phyloP scores from a whole-genome alignment of 2,113 vertebrate genomes.

The Oreotrochilus melanogaster region DNA sequence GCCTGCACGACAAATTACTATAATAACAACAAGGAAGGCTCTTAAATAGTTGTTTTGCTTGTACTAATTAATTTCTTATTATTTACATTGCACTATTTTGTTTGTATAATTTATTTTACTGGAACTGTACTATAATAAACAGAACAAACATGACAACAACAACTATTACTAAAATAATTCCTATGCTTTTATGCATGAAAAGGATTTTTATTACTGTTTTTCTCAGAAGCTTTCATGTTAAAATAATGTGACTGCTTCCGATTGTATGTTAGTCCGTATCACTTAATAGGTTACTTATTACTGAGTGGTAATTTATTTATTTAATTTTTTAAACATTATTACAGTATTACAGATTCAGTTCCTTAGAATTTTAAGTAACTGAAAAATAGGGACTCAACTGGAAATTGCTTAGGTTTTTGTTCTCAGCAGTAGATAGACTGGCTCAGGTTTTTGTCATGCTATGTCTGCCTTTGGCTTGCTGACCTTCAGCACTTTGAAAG shows the following conservation, averaged over 20 bases:
- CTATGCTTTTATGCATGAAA: background rate
- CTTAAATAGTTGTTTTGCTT: background rate
- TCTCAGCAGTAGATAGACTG: background rate
- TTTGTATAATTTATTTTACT: background rate
- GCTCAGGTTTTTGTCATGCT: background rate
- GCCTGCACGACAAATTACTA: background rate
- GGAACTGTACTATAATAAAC: background rate
- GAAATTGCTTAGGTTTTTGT: background rate
- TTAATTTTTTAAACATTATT: too few relatives aligned
- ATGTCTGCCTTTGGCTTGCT: background rate
- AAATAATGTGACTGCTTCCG: background rate
- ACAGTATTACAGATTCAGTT: background rate
- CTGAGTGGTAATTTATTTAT: background rate
- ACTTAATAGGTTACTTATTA: background rate
- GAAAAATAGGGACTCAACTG: background rate
- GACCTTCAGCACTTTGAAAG: background rate
- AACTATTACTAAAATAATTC: background rate
- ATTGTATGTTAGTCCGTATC: fast-evolving
- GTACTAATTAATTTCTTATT: background rate
- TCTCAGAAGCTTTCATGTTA: background rate
- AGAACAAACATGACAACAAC: background rate
- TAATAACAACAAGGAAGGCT: background rate
- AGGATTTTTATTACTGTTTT: background rate
- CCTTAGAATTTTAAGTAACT: background rate
- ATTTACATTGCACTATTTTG: background rate